Base-by-base conservation (phyloP, 2,797 vertebrate genomes). In the Danio aesculapii region DNA sequence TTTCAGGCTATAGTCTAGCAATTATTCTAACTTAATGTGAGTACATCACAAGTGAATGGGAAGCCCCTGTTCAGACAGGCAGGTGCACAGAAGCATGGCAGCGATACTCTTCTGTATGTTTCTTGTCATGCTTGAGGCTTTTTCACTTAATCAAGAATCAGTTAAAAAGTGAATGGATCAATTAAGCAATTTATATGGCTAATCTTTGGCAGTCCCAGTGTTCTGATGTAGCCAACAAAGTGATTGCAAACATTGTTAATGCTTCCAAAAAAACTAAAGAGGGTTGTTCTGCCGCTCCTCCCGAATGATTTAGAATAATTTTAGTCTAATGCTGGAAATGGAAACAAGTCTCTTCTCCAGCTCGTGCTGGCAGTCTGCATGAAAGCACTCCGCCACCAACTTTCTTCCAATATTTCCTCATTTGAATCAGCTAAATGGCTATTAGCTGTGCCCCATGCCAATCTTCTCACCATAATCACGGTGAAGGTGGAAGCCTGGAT, bases 141-240 rank as follows among this genome's bases (percentile, higher is more conserved):
- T 91, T 86, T 81, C 30, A 74, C 79, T 81, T 92, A 90, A 91
- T 92, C 90, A 93, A 91, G 87, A 86, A 84, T 90, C 90, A 90
- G 88, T 92, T 92, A 89, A 92, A 93, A 91, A 89, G 83, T 90
- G 90, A 93, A 93, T 91, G 89, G 92, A 93, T 94, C 93, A 94
- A 94, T 94, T 94, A 94, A 90, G 85, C 88, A 91, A 92, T 93
- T 92, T 92, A 90, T 92, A 86, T 83, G 73, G 85, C 90, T 92
- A 90, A 92, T 92, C 89, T 88, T 86, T 92, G 92, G 91, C 91
- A 89, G 83, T 82, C 82, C 84, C 81, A 84, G 84, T 83, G 90
- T 90, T 82, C 70, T 87, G 88, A 92, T 87, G 86, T 83, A 79
- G 89, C 91, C 92, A 93, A 91, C 91, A 93, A 92, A 93, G 91